Percentiles rank a stretch among this genome's conserved stretches.
phyloP scores from a whole-genome alignment of 2,888 invertebrate species.

The Mylabris sibirica region DNA sequence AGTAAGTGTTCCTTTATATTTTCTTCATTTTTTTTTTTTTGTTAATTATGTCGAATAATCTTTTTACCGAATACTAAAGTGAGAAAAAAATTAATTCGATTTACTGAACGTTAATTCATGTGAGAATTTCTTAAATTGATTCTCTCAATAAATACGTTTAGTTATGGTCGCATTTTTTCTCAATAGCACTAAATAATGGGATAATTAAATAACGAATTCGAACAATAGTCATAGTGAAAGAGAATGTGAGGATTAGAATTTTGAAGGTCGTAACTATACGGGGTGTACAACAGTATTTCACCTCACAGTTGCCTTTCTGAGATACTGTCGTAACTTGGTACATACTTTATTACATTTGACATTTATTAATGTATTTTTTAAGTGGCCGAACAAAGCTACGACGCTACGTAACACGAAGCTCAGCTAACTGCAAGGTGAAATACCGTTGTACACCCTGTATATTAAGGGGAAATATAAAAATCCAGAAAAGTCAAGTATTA shows the following conservation, averaged over 20 bases:
- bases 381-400: too few relatives aligned
- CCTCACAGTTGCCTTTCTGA: too few relatives aligned
- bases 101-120: not conserved
- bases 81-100: not conserved
- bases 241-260: not conserved
- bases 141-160: not conserved
- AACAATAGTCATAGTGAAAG: not conserved
- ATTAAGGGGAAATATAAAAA: not conserved
- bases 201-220: not conserved
- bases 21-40: too few relatives aligned
- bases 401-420: too few relatives aligned
- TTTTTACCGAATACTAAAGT: not conserved
- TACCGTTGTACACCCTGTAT: too few relatives aligned
- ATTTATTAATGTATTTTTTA: too few relatives aligned
- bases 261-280: slow-evolving; percentile 2
- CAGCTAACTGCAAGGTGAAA: too few relatives aligned
- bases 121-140: not conserved
- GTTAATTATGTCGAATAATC: too few relatives aligned
- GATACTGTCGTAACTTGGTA: too few relatives aligned
- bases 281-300: too few relatives aligned
- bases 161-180: not conserved
- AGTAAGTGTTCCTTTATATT: slow-evolving; percentile 66
- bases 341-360: too few relatives aligned
- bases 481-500: not conserved
- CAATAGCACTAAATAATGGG: not conserved